Base-by-base conservation (phyloP, 2,113 vertebrate species). In the Callorhinus ursinus region DNA sequence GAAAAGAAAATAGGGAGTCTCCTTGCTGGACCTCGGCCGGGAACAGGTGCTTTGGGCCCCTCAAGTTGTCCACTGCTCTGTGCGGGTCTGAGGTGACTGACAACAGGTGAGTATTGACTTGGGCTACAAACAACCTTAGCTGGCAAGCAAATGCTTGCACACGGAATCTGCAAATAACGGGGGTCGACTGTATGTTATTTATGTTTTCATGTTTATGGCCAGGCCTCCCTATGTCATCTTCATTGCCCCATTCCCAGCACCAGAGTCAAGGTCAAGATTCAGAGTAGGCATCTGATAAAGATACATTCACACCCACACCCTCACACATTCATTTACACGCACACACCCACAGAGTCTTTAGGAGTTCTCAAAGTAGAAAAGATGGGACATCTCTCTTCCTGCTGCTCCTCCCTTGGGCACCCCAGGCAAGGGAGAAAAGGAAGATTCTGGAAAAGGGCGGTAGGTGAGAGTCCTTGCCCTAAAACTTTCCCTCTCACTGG, bases 11-110 rank as follows among this genome's bases (percentile, higher is more conserved):
- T n/a, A n/a, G 55, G 36, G 14, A 0, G 9, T 42, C 3, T 0
- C 15, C 33, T 15, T 7, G 7, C 4, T 11, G 12, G 26, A 22
- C 42, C 39, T 36, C 31, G 1, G 33, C 67, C 7, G 42, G 57
- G 69, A 26, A 0, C 0, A 1, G 0, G 5, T 61, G 61, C 11
- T 0, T 14, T 0, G 4, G 42, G 33, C 33, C 21, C 1, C 18
- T 71, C 59, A 4, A 18, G 21, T 0, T 59, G 42, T n/a, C 42
- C 1, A 5, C 21, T 33, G 2, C 3, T 1, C 31, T 8, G 13
- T 4, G 4, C 3, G 0, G 0, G 1, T 4, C 61, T 15, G 4
- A 19, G 51, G 22, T 10, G 21, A 24, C 13, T 12, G 16, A 13
- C 36, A 26, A n/a, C 21, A 0, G 31, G 24, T 31, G 33, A 26